Conservation (phyloP, 2,797 vertebrate genomes). For the Siniperca scherzeri region DNA sequence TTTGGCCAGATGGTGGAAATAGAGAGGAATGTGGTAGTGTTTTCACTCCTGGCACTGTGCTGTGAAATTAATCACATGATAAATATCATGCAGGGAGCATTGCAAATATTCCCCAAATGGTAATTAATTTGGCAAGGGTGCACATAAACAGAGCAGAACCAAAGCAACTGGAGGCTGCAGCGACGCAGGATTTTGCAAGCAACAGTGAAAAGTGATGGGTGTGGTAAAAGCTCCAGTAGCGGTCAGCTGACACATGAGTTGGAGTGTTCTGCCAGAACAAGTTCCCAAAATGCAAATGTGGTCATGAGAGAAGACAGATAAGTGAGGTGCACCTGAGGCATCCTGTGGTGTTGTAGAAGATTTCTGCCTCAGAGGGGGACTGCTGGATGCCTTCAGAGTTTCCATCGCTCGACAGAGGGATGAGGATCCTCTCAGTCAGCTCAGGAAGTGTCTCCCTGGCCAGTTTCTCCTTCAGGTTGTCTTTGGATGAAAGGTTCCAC, state of each 20-base stretch:
- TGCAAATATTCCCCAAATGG: neutral
- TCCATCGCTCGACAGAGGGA: conserved; percentile 82
- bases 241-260: neutral
- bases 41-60: neutral
- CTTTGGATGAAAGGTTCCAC: conserved; percentile 98
- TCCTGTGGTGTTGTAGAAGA: conserved; percentile 95
- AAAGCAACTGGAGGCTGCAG: neutral
- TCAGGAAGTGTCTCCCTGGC: conserved; percentile 87
- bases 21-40: conserved; percentile 4
- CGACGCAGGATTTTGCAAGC: conserved; percentile 14
- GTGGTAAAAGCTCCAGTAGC: conserved; percentile 17
- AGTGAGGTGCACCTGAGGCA: conserved; percentile 90
- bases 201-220: conserved; percentile 23
- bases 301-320: conserved; percentile 16
- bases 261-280: conserved; percentile 20
- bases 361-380: conserved; percentile 90
- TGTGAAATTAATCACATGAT: neutral
- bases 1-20: conserved; percentile 17
- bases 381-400: conserved; percentile 76
- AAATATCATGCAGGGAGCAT: neutral
- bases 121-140: neutral
- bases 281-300: conserved; percentile 23
- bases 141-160: neutral
- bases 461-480: conserved; percentile 92
- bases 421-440: conserved; percentile 89